A percentile compares a stretch with the other conserved stretches of the same genome.
Evolutionary conservation across 1,140 invertebrate species (phyloP).

Genomic region (Zaprionus inermis): DNA sequence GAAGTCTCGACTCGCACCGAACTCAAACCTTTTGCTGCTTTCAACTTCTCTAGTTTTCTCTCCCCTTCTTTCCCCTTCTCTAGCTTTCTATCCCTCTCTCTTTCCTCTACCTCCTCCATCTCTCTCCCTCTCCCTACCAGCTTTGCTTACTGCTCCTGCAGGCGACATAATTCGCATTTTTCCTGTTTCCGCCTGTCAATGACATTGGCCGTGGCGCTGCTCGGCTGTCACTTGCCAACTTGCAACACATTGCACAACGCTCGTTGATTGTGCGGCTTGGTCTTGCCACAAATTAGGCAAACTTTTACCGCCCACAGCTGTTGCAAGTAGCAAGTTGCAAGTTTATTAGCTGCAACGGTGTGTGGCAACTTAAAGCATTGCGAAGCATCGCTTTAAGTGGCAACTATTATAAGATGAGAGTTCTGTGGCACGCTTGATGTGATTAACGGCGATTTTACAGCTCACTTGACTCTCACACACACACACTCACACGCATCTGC

Average conservation of each 20-base stretch:
- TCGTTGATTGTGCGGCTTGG: constrained; percentile 1
- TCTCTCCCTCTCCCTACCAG: not conserved
- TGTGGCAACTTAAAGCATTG: constrained; percentile 22
- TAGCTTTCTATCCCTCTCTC: too few species aligned
- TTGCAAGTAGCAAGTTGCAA: constrained; percentile 22
- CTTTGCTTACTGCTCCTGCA: not conserved
- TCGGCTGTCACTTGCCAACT: not conserved
- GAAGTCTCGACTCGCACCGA: not conserved
- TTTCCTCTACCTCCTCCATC: not conserved
- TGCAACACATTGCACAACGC: not conserved
- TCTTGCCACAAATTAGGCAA: constrained; percentile 66
- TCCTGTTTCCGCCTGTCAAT: not conserved
- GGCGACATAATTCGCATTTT: not conserved
- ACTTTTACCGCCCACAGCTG: constrained; percentile 43
- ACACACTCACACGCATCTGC: constrained; percentile 37
- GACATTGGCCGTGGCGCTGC: not conserved
- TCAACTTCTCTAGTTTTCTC: not conserved
- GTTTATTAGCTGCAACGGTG: constrained; percentile 67
- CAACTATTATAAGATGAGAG: constrained; percentile 25
- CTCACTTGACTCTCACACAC: constrained; percentile 71
- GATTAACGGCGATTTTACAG: constrained; percentile 66
- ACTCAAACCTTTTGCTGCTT: not conserved
- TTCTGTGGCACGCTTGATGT: constrained; percentile 31
- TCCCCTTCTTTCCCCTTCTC: not conserved
- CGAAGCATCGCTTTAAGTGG: constrained; percentile 12